A percentile compares a stretch with the other conserved stretches of the same genome.
phyloP scores from a whole-genome alignment of 2,113 vertebrate genomes.

The Sporophila hypoxantha region DNA sequence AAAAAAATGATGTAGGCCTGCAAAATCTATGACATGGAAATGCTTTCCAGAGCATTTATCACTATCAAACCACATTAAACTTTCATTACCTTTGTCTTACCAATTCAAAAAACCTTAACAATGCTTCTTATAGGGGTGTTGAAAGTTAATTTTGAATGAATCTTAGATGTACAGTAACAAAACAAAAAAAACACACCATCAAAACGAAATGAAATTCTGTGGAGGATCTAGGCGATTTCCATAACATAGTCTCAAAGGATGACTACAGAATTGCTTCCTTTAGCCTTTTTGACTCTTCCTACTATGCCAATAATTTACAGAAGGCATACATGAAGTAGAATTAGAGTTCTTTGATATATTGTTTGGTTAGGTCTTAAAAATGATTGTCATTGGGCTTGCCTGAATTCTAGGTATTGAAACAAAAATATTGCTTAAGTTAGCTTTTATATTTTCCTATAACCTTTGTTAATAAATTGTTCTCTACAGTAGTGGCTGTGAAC shows the following conservation, averaged over 20 bases:
- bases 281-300: neutral
- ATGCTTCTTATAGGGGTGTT: neutral
- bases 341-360: neutral
- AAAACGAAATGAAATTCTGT: neutral
- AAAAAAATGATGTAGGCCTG: neutral
- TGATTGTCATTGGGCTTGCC: accelerated
- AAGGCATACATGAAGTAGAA: neutral
- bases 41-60: neutral
- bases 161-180: neutral
- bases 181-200: neutral
- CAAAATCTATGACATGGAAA: neutral
- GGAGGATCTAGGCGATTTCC: neutral
- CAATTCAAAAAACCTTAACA: neutral
- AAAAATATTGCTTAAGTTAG: neutral
- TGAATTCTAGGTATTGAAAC: neutral
- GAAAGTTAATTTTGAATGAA: neutral
- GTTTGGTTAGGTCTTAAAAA: neutral
- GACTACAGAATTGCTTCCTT: neutral
- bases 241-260: neutral
- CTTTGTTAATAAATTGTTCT: neutral
- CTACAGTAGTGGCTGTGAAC: neutral
- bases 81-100: neutral
- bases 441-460: neutral
- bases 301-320: neutral
- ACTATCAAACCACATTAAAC: neutral